A percentile compares a stretch with the other conserved stretches of the same genome.
Evolutionary conservation across 2,113 vertebrate species (phyloP).

Genomic region (Fregata magnificens): DNA sequence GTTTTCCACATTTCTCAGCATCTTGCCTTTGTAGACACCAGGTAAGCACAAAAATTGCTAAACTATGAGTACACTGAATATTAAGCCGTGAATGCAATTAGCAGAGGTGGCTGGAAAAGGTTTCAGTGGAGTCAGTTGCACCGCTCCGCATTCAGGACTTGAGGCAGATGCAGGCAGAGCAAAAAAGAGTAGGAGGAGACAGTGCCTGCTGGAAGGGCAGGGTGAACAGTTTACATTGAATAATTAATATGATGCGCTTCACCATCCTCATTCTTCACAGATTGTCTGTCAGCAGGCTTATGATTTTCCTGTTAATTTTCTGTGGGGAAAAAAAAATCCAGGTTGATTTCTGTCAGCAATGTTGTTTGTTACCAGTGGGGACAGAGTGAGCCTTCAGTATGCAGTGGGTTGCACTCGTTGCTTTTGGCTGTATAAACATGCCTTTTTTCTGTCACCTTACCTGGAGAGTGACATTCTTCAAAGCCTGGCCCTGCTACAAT

Average conservation of each 20-base stretch:
- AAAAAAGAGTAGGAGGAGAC: not conserved
- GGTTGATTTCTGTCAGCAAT: not conserved
- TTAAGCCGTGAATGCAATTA: not conserved
- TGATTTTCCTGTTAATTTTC: not conserved
- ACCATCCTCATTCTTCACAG: not conserved
- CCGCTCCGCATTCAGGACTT: not conserved
- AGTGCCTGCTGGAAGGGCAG: not conserved
- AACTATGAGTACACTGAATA: not conserved
- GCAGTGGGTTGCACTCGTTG: not conserved
- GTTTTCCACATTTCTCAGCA: not conserved
- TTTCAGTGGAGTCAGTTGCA: not conserved
- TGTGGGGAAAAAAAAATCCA: not conserved
- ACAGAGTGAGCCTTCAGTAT: not conserved
- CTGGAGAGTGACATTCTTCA: not conserved
- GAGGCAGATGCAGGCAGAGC: not conserved
- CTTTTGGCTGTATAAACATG: not conserved
- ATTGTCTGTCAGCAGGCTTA: not conserved
- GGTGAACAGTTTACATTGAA: not conserved
- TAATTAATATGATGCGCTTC: not conserved
- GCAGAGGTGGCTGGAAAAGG: not conserved
- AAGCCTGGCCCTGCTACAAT: not conserved
- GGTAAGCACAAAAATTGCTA: not conserved
- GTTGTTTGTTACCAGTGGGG: not conserved
- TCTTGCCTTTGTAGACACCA: not conserved
- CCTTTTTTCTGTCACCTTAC: not conserved